Evolutionary conservation across 2,888 invertebrate species (phyloP).

Genomic region (Apamea crenata): DNA sequence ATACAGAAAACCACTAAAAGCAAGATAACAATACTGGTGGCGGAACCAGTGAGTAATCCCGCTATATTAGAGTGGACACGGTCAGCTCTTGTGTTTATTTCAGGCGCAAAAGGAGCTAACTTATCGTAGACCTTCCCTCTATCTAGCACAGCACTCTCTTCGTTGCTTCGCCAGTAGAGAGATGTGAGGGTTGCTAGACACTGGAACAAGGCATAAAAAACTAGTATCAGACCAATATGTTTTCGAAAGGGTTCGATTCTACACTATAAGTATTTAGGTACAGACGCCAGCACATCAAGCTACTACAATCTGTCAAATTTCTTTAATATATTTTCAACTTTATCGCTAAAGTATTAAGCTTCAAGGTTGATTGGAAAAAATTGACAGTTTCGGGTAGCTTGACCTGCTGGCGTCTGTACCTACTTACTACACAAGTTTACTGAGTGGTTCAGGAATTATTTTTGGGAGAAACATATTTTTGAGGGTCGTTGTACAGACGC

Average conservation of each 20-base stretch:
- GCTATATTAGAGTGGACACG: slow-evolving; percentile 43
- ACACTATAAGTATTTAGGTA: background rate
- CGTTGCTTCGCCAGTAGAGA: slow-evolving; percentile 78
- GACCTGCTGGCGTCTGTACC: no score
- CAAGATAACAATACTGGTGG: slow-evolving; percentile 23
- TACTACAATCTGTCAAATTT: no score
- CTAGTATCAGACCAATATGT: background rate
- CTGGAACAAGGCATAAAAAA: slow-evolving; percentile 67
- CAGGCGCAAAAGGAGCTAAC: background rate
- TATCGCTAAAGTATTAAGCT: no score
- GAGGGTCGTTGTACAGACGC: background rate
- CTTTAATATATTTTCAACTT: no score
- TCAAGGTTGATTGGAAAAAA: no score
- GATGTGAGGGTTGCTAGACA: slow-evolving; percentile 76
- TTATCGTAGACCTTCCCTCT: slow-evolving; percentile 24
- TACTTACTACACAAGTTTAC: background rate
- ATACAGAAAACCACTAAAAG: slow-evolving; percentile 26
- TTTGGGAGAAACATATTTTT: background rate
- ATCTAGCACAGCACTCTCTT: slow-evolving; percentile 70
- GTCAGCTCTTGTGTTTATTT: slow-evolving; percentile 27
- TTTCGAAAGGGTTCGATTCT: background rate
- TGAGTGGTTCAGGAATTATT: background rate
- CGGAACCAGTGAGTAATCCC: slow-evolving; percentile 29
- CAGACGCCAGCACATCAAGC: no score
- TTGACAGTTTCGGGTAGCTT: no score